Base-by-base conservation (phyloP, 2,113 vertebrate species). In the Psophia crepitans region DNA sequence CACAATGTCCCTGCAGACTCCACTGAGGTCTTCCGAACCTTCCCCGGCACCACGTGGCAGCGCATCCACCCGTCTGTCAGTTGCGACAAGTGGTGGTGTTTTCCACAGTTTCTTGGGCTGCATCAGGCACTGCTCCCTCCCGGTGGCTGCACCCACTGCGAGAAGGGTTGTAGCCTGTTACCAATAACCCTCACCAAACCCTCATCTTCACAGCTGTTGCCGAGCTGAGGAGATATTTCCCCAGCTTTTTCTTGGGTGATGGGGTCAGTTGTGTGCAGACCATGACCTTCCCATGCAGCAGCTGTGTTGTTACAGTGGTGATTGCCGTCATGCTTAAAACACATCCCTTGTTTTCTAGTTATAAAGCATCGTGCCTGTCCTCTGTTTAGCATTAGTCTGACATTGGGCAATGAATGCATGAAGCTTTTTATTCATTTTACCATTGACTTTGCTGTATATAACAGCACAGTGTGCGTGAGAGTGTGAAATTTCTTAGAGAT, bases 71-170 rank as follows among this genome's bases (percentile, higher is more conserved):
- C 4, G 2, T 28, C 39, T 8, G 28, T 23, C 15, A 22, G 35
- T 7, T 2, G 4, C 23, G 49, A n/a, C 41, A 49, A 19, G 33
- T 2, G 9, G 32, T 33, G 49, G 43, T 4, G 1, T 53, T 73
- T 30, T 32, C 43, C 43, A 14, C 19, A 0, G 0, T 17, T 13
- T 9, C 57, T 17, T 16, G 37, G 17, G 66, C 80, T 12, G 32
- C 0, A 1, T 5, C 39, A 6, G 65, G 65, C 58, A 3, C 58
- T 28, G 43, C 53, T 26, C 33, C 33, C 32, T 20, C 16, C 15
- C 0, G 0, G 27, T 16, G 48, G 41, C 48, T 30, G 49, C 20
- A 9, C 5, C 7, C 5, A 1, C 19, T 17, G 22, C 15, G 28
- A 39, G 51, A 24, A 18, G 33, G 13, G 43, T 8, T 44, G 22